Evolutionary conservation across 2,113 vertebrate genomes (phyloP).

Genomic region (Arizona elegans): DNA sequence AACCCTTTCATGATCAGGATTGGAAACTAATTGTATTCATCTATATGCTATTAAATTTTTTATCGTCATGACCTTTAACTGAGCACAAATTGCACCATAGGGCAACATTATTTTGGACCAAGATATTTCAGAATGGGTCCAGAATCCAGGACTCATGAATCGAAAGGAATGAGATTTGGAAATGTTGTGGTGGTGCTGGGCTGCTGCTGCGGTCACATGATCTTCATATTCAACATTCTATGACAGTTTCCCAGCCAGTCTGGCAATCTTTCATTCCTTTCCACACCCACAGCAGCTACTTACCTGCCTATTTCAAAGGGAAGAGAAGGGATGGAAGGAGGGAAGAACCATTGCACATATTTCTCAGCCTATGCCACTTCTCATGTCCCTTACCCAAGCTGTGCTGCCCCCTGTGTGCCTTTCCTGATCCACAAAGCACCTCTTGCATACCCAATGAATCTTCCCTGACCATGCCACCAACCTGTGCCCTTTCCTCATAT

Average conservation of each 20-base stretch:
- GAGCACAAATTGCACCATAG: neutral
- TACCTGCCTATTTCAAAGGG: neutral
- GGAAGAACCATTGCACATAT: neutral
- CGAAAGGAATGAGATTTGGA: neutral
- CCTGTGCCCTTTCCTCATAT: neutral
- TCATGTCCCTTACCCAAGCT: too few species aligned
- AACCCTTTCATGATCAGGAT: neutral
- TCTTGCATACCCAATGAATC: neutral
- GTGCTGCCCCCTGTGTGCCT: too few species aligned
- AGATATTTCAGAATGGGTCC: neutral
- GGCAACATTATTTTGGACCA: neutral
- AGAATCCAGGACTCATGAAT: neutral
- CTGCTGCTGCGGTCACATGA: neutral
- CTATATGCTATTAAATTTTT: neutral
- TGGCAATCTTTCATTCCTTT: neutral
- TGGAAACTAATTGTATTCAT: neutral
- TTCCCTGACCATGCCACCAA: neutral
- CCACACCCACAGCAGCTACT: neutral
- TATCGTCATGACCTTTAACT: neutral
- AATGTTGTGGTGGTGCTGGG: neutral
- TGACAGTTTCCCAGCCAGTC: neutral
- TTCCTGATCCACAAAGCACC: neutral
- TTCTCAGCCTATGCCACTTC: neutral
- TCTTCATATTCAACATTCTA: neutral
- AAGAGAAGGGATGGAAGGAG: neutral